Percentiles rank a stretch among this genome's conserved stretches.
phyloP scores from a whole-genome alignment of 2,113 vertebrate genomes.

The Cyanoderma ruficeps region DNA sequence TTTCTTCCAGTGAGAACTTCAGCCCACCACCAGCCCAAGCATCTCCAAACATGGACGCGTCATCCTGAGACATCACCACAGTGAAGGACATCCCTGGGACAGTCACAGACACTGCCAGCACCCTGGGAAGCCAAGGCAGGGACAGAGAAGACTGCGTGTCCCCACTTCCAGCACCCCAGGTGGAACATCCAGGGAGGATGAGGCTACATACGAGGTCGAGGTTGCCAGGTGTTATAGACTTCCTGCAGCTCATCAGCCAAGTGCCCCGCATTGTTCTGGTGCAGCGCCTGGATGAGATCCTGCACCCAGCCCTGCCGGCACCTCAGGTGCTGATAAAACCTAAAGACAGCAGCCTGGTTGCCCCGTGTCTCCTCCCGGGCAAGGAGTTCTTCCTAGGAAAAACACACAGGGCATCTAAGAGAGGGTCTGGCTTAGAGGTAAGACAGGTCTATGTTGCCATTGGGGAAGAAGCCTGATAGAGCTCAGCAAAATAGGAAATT shows the following conservation, averaged over 20 bases:
- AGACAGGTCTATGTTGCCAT: fast-evolving
- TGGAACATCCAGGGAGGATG: fast-evolving
- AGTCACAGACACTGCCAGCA: background rate
- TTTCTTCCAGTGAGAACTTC: background rate
- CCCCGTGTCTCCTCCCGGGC: constrained; percentile 39
- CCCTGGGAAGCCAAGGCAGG: fast-evolving
- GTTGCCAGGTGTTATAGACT: background rate
- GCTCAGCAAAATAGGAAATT: background rate
- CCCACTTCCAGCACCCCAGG: background rate
- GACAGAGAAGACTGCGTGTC: fast-evolving
- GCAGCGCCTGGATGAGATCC: constrained; percentile 12
- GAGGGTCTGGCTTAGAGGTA: background rate
- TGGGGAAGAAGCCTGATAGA: background rate
- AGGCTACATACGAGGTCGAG: background rate
- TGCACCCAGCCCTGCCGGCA: constrained; percentile 41
- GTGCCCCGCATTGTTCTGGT: constrained; percentile 16
- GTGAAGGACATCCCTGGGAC: background rate
- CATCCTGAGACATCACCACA: background rate
- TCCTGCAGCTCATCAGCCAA: constrained; percentile 42
- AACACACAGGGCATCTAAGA: background rate
- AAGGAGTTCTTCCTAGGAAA: constrained; percentile 39
- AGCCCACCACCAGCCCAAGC: background rate
- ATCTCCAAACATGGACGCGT: fast-evolving
- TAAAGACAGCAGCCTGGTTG: background rate
- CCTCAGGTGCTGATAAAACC: constrained; percentile 38